Evolutionary conservation across 1,140 invertebrate genomes (phyloP).

Genomic region (Drosophila kanapiae): DNA sequence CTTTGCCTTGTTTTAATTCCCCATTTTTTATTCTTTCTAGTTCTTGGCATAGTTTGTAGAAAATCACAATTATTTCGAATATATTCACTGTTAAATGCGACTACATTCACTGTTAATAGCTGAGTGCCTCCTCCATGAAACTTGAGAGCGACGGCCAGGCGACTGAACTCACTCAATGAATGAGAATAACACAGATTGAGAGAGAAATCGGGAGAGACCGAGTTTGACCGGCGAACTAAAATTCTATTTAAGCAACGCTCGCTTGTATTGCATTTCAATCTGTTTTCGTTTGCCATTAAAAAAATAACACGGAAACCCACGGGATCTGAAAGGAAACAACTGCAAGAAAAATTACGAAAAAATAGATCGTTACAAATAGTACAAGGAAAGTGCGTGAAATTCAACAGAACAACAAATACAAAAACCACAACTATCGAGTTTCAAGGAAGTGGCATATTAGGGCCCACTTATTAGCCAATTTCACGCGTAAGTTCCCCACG

Average conservation of each 20-base stretch:
- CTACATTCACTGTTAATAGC: slow-evolving; percentile 5
- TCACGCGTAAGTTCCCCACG: slow-evolving; percentile 60
- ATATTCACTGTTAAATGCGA: slow-evolving; percentile 15
- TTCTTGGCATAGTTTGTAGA: neutral
- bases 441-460: slow-evolving; percentile 24
- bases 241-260: slow-evolving; percentile 39
- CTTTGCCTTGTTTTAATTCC: neutral
- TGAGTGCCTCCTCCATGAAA: slow-evolving; percentile 31
- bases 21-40: neutral
- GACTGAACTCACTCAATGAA: slow-evolving; percentile 15
- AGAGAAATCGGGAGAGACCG: slow-evolving; percentile 42
- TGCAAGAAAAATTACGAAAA: slow-evolving; percentile 14
- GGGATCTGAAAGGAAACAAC: neutral
- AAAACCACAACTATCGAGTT: neutral
- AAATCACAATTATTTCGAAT: neutral
- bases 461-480: slow-evolving; percentile 64
- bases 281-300: slow-evolving; percentile 36
- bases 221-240: slow-evolving; percentile 37
- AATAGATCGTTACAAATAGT: neutral
- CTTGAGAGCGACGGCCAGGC: slow-evolving; percentile 21
- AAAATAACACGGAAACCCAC: slow-evolving; percentile 24
- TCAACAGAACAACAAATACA: slow-evolving; percentile 3
- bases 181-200: slow-evolving; percentile 29
- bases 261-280: slow-evolving; percentile 38
- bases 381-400: slow-evolving; percentile 5